Evolutionary conservation across 1,140 invertebrate species (phyloP).

Genomic region (Diorhabda carinulata): DNA sequence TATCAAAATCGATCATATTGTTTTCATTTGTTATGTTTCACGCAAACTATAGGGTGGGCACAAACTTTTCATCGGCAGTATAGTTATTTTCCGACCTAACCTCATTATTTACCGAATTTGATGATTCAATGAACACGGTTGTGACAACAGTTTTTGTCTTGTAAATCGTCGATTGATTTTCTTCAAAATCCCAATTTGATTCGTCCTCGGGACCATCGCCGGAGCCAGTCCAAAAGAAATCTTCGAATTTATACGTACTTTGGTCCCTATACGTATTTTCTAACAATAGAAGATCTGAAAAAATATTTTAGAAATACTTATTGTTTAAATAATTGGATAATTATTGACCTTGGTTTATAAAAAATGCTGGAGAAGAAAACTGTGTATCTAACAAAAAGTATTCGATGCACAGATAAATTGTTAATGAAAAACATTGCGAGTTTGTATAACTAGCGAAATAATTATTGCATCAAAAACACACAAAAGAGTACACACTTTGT

Average conservation of each 20-base stretch:
- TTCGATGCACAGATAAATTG: too few relatives aligned
- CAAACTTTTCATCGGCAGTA: too few relatives aligned
- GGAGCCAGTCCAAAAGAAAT: slow-evolving; percentile 82
- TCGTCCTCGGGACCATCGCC: slow-evolving; percentile 62
- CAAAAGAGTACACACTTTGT: too few relatives aligned
- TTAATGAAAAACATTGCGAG: too few relatives aligned
- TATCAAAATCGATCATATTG: too few relatives aligned
- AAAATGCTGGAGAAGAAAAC: too few relatives aligned
- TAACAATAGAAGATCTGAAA: slow-evolving; percentile 41
- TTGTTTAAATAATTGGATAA: background rate
- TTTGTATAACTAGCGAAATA: too few relatives aligned
- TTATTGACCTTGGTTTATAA: too few relatives aligned
- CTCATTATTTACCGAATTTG: slow-evolving; percentile 29
- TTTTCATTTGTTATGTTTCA: too few relatives aligned
- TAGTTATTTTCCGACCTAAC: slow-evolving; percentile 16
- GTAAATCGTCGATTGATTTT: slow-evolving; percentile 44
- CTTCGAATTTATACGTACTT: slow-evolving; percentile 64
- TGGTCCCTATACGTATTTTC: slow-evolving; percentile 41
- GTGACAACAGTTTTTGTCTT: slow-evolving; percentile 59
- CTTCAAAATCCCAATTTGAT: slow-evolving; percentile 40
- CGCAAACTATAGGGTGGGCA: too few relatives aligned
- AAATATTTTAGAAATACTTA: slow-evolving; percentile 2
- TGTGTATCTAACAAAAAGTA: too few relatives aligned
- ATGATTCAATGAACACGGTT: slow-evolving; percentile 55
- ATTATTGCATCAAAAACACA: too few relatives aligned